Evolutionary conservation across 2,113 vertebrate genomes (phyloP).

Genomic region (Rhinolophus ferrumequinum): DNA sequence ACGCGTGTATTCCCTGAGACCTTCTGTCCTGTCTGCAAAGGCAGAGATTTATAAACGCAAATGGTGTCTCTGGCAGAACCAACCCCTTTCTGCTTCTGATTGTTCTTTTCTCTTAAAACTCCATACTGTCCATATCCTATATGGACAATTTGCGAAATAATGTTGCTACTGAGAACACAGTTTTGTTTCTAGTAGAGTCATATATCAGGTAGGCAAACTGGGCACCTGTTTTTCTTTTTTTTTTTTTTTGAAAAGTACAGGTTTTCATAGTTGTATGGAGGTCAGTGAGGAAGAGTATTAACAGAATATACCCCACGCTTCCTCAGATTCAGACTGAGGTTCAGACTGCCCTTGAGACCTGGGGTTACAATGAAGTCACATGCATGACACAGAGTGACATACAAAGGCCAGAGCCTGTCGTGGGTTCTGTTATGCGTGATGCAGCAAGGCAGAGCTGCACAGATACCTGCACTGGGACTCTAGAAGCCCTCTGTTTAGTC

Average conservation of each 20-base stretch:
- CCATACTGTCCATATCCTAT: constrained; percentile 19
- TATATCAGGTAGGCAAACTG: neutral
- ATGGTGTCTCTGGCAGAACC: neutral
- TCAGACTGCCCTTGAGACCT: neutral
- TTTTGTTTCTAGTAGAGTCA: neutral
- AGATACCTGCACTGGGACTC: neutral
- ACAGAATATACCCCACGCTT: neutral
- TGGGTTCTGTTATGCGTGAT: neutral
- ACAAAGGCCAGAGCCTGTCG: neutral
- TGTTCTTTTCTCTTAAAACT: constrained; percentile 18
- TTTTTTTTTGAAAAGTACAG: neutral
- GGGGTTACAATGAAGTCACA: neutral
- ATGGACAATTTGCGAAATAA: constrained; percentile 24
- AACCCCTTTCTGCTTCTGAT: neutral
- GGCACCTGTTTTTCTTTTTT: neutral
- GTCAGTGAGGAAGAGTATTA: neutral
- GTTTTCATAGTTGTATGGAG: neutral
- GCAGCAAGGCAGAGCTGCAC: neutral
- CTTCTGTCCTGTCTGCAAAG: neutral
- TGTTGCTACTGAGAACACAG: neutral
- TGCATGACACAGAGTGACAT: neutral
- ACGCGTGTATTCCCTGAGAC: neutral
- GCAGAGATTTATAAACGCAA: neutral
- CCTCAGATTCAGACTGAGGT: neutral
- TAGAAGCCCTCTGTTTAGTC: neutral